Evolutionary conservation across 2,888 invertebrate genomes (phyloP), one percentile per base, ranked within the genome.

Genomic region (Hirtodrosophila confusa): DNA sequence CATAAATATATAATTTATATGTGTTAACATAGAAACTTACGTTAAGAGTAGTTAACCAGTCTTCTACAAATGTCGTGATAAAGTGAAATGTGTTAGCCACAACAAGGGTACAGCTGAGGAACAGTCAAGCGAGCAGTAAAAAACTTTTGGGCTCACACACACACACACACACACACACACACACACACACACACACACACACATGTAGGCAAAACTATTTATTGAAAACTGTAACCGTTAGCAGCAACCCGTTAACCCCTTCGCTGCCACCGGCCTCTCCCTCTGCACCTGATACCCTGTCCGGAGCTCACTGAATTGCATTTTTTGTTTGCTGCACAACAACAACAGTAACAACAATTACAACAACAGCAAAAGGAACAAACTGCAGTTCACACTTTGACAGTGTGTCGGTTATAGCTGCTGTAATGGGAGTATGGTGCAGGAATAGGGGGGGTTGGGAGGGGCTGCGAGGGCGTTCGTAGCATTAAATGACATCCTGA

Each of bases 211-310:
- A 68, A 86, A 83, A 87, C 83, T 83, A 83, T 83, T 83, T 83
- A 83, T 83, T 83, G 82, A 83, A 83, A 83, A 83, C 82, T 83
- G 82, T 83, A 82, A 83, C 80, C 88, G 82, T 86, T 87, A 69
- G 86, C 80, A 70, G 84, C 76, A 75, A 82, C 75, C 87, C 77
- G 68, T 80, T 78, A 55, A 57, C 63, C 58, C 41, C 50, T 23
- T 17, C 17, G 17, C 17, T 17, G 17, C 17, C 17, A 1, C 17
- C n/a, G n/a, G n/a, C n/a, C 17, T 17, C 17, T 17, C 43, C 41
- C 47, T 44, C 36, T 24, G 36, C 41, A 60, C 60, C 54, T 50
- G 58, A 39, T 23, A 43, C 48, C 55, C 44, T 39, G 41, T 37
- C 37, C 27, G 55, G 17, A 56, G 66, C 66, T 36, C 70, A 55